Base-by-base conservation (phyloP, 2,888 invertebrate genomes). In the Brassicogethes aeneus region DNA sequence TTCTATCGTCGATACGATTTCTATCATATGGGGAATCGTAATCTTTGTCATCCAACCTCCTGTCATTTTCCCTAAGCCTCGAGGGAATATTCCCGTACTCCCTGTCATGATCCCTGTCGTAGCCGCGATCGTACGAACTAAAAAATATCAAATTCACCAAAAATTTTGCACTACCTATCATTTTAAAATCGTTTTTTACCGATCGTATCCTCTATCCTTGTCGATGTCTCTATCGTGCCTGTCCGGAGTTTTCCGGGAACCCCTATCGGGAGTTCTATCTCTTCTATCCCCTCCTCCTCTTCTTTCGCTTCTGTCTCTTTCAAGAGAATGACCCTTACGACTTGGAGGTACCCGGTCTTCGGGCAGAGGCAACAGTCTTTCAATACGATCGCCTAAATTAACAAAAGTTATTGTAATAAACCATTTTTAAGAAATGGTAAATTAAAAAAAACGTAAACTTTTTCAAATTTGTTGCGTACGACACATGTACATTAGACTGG, bases 311-410 rank as follows among this genome's bases (percentile, higher is more conserved):
- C 71, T 70, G 45, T 76, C 75, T 46, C 75, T 66, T 47, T 72
- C 75, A 31, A 71, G 66, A 45, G 64, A 63, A 48, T 63, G 63
- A 34, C 59, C 59, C 30, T 60, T 54, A 8, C 57, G 51, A 13
- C 48, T 45, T n/a, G 65, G 61, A 3, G 66, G 62, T 38, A 82
- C 68, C 3, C 83, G 70, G 53, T 82, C 81, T 44, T 79, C 76
- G 10, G 78, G 76, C 37, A 79, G 68, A 1, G 80, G 79, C 16
- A 81, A 60, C 23, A 81, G 64, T 34, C 81, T 70, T 55, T 81
- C 80, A 55, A 75, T 74, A 37, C 54, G 73, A 54, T 76, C 70
- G 10, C 64, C 53, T 53, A 39, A 3, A 17, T n/a, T n/a, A 36
- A 16, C 31, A 15, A 10, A 36, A 29, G 14, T 54, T 37, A n/a